These are phyloP conservation scores for Leuciscus waleckii DNA, from an alignment of 2,797 vertebrate genomes.

Conservation along the genomic window DNA sequence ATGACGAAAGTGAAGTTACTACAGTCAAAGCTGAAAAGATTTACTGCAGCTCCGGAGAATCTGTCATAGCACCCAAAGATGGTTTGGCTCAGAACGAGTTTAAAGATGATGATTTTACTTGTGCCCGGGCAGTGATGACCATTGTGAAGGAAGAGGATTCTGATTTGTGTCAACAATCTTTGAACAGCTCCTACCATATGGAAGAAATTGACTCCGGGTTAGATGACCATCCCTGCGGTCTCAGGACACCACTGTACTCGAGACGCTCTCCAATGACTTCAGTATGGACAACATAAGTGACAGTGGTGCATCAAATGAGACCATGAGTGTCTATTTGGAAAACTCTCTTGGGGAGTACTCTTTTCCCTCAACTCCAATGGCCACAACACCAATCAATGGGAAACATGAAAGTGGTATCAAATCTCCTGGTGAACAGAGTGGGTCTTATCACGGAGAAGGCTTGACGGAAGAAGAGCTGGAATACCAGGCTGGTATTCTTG, in stretches of 20 bases:
- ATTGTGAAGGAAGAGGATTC: constrained; percentile 89
- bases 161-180: constrained; percentile 78
- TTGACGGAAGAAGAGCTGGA: constrained; percentile 86
- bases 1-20: constrained; percentile 58
- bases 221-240: constrained; percentile 91
- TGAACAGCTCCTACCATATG: constrained; percentile 77
- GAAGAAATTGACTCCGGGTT: constrained; percentile 95
- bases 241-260: constrained; percentile 90
- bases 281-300: constrained; percentile 96
- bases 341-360: constrained; percentile 82
- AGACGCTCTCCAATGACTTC: constrained; percentile 87
- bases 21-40: constrained; percentile 74
- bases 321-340: constrained; percentile 82
- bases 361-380: constrained; percentile 87
- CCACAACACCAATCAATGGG: constrained; percentile 83
- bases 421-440: constrained; percentile 76
- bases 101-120: constrained; percentile 87
- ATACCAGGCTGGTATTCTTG: constrained; percentile 90
- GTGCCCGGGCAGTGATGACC: constrained; percentile 88
- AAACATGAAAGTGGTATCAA: constrained; percentile 75
- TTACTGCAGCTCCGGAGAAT: constrained; percentile 65
- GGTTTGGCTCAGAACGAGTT: constrained; percentile 26
- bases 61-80: constrained; percentile 27
- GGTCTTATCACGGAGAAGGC: constrained; percentile 71
- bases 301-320: constrained; percentile 88